phyloP scores from a whole-genome alignment of 35 echinoderm and acorn worm genomes.

The Heliocidaris tuberculata region DNA sequence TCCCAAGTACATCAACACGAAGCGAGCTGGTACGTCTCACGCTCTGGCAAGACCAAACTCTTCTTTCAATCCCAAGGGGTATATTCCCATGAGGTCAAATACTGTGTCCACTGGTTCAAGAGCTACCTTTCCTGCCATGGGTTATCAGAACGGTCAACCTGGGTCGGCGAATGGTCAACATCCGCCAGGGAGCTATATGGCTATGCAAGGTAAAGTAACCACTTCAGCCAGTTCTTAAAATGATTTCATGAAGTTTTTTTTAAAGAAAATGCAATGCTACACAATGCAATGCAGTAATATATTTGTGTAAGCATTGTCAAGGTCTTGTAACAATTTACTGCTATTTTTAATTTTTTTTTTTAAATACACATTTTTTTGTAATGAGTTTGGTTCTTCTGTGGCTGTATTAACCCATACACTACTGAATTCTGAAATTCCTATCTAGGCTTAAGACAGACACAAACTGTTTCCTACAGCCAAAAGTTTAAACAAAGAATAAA shows the following conservation, averaged over 20 bases:
- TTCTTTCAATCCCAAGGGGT: not conserved
- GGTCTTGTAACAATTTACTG: too few species aligned
- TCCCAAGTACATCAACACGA: constrained; percentile 39
- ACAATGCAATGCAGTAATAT: too few species aligned
- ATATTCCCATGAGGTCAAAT: constrained; percentile 27
- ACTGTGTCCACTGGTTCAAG: not conserved
- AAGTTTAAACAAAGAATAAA: too few species aligned
- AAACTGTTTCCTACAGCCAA: too few species aligned
- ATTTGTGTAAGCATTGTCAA: too few species aligned
- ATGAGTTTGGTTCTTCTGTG: too few species aligned
- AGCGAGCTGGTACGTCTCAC: constrained; percentile 10
- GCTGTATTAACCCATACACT: too few species aligned
- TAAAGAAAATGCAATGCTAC: too few species aligned
- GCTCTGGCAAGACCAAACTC: constrained; percentile 6
- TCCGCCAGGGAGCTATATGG: constrained; percentile 51
- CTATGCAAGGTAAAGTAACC: constrained; percentile 54
- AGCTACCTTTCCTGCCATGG: not conserved
- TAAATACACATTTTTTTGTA: too few species aligned
- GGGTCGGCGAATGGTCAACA: not conserved
- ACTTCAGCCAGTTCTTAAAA: not conserved
- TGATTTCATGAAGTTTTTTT: not conserved
- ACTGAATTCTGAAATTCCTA: too few species aligned
- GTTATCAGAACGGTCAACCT: not conserved
- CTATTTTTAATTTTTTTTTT: too few species aligned
- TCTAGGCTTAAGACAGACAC: too few species aligned